Percentiles rank a stretch among this genome's conserved stretches.
Evolutionary conservation across 2,113 vertebrate species (phyloP).

Genomic region (Sinocyclocheilus anshuiensis): DNA sequence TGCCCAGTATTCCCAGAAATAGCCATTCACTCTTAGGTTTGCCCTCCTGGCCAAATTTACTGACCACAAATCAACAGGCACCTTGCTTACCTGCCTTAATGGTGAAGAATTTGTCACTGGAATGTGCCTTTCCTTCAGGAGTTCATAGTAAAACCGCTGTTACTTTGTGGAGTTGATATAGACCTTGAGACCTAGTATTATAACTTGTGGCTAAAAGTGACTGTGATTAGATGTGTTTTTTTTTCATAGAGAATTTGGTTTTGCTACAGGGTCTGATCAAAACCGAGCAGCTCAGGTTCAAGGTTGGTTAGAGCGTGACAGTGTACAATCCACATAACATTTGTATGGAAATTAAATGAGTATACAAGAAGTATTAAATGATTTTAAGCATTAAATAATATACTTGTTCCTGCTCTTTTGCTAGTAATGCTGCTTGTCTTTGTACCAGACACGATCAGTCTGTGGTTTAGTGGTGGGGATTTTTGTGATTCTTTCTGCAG

Average conservation of each 20-base stretch:
- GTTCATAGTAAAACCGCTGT: neutral
- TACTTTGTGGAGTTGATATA: neutral
- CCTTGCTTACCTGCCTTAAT: neutral
- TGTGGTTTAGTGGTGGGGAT: too few species aligned
- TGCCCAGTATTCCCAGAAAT: neutral
- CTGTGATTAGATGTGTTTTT: neutral
- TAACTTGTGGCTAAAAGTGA: constrained; percentile 2
- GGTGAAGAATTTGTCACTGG: neutral
- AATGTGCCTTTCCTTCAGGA: neutral
- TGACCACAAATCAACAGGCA: constrained; percentile 14
- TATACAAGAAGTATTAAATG: too few species aligned
- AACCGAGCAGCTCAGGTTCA: neutral
- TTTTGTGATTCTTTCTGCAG: too few species aligned
- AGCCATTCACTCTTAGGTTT: constrained; percentile 11
- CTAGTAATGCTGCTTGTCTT: too few species aligned
- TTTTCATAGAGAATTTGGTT: neutral
- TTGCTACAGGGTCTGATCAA: neutral
- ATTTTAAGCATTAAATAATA: too few species aligned
- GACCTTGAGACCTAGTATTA: neutral
- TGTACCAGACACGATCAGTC: too few species aligned
- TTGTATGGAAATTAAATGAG: too few species aligned
- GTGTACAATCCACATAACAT: too few species aligned
- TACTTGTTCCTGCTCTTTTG: too few species aligned
- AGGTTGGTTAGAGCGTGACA: neutral
- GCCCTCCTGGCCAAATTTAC: constrained; percentile 15